Base-by-base conservation (phyloP, 2,113 vertebrate species). In the Reinhardtius hippoglossoides region DNA sequence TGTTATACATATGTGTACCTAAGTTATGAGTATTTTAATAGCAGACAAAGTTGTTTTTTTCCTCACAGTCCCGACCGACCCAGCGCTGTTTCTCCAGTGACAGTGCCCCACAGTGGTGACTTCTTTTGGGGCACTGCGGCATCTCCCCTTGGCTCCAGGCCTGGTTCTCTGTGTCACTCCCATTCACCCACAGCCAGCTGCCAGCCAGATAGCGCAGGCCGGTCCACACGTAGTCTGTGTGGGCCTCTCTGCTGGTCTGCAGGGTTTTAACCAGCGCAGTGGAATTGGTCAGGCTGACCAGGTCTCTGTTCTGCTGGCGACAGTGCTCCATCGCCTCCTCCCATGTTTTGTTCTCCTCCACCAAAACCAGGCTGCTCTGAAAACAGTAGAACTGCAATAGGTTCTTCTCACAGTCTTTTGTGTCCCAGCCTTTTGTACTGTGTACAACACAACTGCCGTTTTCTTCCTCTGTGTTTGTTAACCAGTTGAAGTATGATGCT, bases 11-110 rank as follows among this genome's bases (percentile, higher is more conserved):
- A 42, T 5, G 9, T 3, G 23, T 48, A 12, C 26, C 15, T 21
- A 8, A 13, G 59, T 5, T 1, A 3, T 60, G 9, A 56, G 1
- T 67, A 5, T 21, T 70, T 44, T 1, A 27, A 63, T 71, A 59
- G 55, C 90, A 93, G 50, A 88, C 23, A 62, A 90, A 92, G 65
- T 84, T 85, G 5, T 88, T 75, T 60, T 59, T 78, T 16, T 87
- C 76, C 8, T 21, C 57, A 76, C 93, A 92, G 76, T 91, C 78
- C 78, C 64, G 59, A 58, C 56, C 81, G 4, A 57, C 69, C 81
- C 63, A 42, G 9, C 5, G 37, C 21, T 24, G 1, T 5, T 8
- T 62, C n/a, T 12, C 5, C 7, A 58, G 21, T 54, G 72, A 87
- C 13, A 82, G 74, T 14, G 74, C 79, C 46, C 88, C 91, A 71